phyloP scores from a whole-genome alignment of 2,797 vertebrate species.

The Galagoides demidoff region DNA sequence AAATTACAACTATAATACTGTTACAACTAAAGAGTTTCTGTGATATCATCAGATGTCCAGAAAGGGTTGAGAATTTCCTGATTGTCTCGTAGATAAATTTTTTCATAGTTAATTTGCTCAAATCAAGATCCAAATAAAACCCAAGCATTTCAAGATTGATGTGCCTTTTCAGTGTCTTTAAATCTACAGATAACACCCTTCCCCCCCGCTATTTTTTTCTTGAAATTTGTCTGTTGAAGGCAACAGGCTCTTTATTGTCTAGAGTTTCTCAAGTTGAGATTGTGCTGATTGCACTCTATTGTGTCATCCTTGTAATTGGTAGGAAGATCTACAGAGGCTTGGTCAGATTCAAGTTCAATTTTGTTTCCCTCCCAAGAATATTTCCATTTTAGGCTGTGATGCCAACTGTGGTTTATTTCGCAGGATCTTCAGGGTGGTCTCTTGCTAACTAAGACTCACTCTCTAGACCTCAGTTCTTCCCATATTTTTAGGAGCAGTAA shows the following conservation, averaged over 20 bases:
- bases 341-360: not conserved
- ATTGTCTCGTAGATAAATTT: not conserved
- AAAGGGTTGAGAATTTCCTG: not conserved
- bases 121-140: not conserved
- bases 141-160: not conserved
- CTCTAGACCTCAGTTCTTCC: not conserved
- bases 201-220: not conserved
- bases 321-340: not conserved
- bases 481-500: not conserved
- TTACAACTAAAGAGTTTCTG: not conserved
- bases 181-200: not conserved
- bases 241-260: not conserved
- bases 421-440: not conserved
- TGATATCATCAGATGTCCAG: not conserved
- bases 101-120: not conserved
- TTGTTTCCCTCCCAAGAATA: not conserved
- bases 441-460: accelerated
- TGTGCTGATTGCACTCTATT: not conserved
- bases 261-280: not conserved
- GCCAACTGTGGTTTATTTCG: not conserved
- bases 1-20: not conserved
- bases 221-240: constrained; percentile 10
- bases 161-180: not conserved
- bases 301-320: not conserved
- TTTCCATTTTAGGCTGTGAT: not conserved